Conservation (phyloP, 2,113 vertebrate species). For the Trematocara macrostoma region DNA sequence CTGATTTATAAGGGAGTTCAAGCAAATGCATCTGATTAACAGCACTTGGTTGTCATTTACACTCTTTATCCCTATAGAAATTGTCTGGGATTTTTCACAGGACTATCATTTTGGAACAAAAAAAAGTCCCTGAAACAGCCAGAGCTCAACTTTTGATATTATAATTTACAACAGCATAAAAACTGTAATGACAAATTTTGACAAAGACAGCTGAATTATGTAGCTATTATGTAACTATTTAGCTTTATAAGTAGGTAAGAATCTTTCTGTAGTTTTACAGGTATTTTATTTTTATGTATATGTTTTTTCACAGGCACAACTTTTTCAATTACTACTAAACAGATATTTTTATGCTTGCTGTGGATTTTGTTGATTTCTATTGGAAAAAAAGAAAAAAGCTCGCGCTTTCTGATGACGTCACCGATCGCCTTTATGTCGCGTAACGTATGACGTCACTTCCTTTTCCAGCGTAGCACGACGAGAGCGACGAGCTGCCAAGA, state of each 20-base stretch:
- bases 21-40: background rate
- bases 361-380: rapidly evolving
- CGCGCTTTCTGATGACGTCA: background rate
- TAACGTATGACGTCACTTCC: constrained; percentile 42
- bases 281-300: background rate
- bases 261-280: background rate
- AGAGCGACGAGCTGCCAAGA: background rate
- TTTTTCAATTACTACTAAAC: background rate
- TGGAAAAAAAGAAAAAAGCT: rapidly evolving
- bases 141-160: background rate
- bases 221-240: background rate
- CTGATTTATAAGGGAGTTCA: background rate
- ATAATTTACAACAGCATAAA: background rate
- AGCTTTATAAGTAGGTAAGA: background rate
- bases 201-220: background rate
- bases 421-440: constrained; percentile 33
- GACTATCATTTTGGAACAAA: background rate
- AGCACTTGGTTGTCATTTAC: background rate
- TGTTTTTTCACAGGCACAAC: rapidly evolving
- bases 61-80: rapidly evolving
- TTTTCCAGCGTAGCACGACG: constrained; percentile 43
- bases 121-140: background rate
- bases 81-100: background rate
- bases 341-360: background rate
- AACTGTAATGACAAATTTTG: background rate